Evolutionary conservation across 2,888 invertebrate species (phyloP).

Genomic region (Drosophila melanosoma): DNA sequence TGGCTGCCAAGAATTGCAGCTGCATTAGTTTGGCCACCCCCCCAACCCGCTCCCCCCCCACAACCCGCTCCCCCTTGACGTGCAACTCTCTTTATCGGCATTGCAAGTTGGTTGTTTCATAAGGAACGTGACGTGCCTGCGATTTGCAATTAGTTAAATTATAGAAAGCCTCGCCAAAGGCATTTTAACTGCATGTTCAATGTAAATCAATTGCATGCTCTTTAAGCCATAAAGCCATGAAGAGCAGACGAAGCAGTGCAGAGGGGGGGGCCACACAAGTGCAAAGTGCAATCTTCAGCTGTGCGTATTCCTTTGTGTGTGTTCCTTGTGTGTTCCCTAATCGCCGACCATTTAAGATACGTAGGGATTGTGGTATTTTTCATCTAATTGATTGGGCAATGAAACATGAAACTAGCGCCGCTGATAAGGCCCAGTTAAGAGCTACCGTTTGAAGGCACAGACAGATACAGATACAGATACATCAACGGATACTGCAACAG

Average conservation of each 20-base stretch:
- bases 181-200: slow-evolving; percentile 71
- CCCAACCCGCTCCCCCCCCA: background rate
- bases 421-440: slow-evolving; percentile 53
- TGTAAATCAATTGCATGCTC: slow-evolving; percentile 61
- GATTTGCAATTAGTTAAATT: slow-evolving; percentile 79
- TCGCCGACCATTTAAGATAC: slow-evolving; percentile 60
- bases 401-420: slow-evolving; percentile 63
- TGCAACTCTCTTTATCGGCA: background rate
- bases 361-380: slow-evolving; percentile 50
- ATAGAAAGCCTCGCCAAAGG: slow-evolving; percentile 57
- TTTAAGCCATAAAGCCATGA: slow-evolving; percentile 35
- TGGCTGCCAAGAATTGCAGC: slow-evolving; percentile 78
- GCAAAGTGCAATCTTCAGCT: background rate
- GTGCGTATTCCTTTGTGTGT: background rate
- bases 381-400: slow-evolving; percentile 72
- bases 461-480: slow-evolving; percentile 17
- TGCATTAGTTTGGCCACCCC: slow-evolving; percentile 50
- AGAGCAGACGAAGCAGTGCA: slow-evolving; percentile 4
- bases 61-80: background rate
- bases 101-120: slow-evolving; percentile 19
- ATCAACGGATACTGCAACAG: slow-evolving; percentile 14
- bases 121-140: slow-evolving; percentile 74
- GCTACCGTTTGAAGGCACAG: slow-evolving; percentile 48
- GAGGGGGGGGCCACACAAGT: slow-evolving; percentile 40
- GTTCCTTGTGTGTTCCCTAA: slow-evolving; percentile 69